Evolutionary conservation across 2,888 invertebrate species (phyloP).

Genomic region (Parelbella ahira): DNA sequence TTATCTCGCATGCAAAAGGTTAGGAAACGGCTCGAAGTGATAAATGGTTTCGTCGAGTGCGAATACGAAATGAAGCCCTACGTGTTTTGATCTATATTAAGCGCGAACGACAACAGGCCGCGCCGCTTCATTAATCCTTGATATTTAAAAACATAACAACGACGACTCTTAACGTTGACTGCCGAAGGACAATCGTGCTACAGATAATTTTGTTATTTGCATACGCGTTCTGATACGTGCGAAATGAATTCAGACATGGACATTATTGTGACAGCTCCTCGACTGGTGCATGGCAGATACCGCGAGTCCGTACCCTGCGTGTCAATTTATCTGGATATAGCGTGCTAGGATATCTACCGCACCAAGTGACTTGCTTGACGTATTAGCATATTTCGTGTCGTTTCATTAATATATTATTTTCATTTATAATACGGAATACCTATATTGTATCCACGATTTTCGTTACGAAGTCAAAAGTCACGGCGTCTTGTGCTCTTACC

Average conservation of each 20-base stretch:
- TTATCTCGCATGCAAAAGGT: slow-evolving; percentile 32
- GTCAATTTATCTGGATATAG: slow-evolving; percentile 47
- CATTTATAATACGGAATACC: too few relatives aligned
- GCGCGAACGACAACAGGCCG: slow-evolving; percentile 12
- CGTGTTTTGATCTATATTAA: slow-evolving; percentile 26
- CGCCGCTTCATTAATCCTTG: slow-evolving; percentile 30
- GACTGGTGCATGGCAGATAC: slow-evolving; percentile 53
- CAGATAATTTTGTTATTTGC: slow-evolving; percentile 27
- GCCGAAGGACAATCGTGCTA: slow-evolving; percentile 37
- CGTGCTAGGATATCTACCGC: slow-evolving; percentile 28
- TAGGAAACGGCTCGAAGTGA: slow-evolving; percentile 26
- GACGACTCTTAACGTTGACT: slow-evolving; percentile 38
- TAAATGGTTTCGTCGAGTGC: slow-evolving; percentile 24
- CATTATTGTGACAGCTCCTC: slow-evolving; percentile 52
- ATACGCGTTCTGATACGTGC: slow-evolving; percentile 28
- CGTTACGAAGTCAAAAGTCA: slow-evolving; percentile 33
- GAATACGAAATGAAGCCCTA: slow-evolving; percentile 24
- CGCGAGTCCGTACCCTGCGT: slow-evolving; percentile 51
- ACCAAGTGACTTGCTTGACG: slow-evolving; percentile 25
- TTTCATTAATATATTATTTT: too few relatives aligned
- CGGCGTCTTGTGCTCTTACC: slow-evolving; percentile 38
- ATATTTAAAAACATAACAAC: slow-evolving; percentile 40
- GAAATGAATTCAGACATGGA: slow-evolving; percentile 34
- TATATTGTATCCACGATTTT: too few relatives aligned
- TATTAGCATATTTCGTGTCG: too few relatives aligned